A percentile compares a stretch with the other conserved stretches of the same genome.
These are phyloP conservation scores for Donacobius atricapilla DNA, from an alignment of 2,113 vertebrate species.

Conservation along the genomic window DNA sequence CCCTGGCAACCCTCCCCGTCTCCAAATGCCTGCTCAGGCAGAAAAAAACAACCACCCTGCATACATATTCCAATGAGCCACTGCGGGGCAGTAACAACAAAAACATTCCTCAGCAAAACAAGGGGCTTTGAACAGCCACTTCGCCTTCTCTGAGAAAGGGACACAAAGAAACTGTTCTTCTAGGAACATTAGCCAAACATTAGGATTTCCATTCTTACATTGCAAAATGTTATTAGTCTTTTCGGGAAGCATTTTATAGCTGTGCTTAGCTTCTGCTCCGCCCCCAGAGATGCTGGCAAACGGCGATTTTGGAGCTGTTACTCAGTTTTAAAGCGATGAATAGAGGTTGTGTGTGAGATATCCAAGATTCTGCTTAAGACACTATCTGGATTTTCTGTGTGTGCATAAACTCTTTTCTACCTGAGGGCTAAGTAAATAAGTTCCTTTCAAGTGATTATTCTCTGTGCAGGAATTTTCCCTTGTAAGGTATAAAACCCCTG, in stretches of 20 bases:
- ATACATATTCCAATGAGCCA: slow-evolving; percentile 68
- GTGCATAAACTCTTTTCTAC: slow-evolving; percentile 20
- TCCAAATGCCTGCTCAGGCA: slow-evolving; percentile 35
- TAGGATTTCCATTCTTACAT: neutral
- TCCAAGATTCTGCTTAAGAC: slow-evolving; percentile 11
- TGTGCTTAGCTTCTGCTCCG: neutral
- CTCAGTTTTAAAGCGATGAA: slow-evolving; percentile 6
- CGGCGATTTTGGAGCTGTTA: neutral
- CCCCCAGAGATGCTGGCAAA: neutral
- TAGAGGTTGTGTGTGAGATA: neutral
- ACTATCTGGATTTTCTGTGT: slow-evolving; percentile 33
- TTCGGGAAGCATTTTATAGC: neutral
- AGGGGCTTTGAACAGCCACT: neutral
- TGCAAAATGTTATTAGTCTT: slow-evolving; percentile 18
- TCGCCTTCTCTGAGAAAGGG: slow-evolving; percentile 1
- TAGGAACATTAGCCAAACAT: neutral
- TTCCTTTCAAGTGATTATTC: slow-evolving; percentile 42
- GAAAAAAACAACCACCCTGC: slow-evolving; percentile 14
- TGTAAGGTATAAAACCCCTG: neutral
- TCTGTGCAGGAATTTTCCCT: slow-evolving; percentile 18
- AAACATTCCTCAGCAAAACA: slow-evolving; percentile 60
- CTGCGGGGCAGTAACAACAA: slow-evolving; percentile 71
- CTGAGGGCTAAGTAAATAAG: slow-evolving; percentile 55
- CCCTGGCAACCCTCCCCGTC: slow-evolving; percentile 23
- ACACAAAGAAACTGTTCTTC: neutral